These are phyloP conservation scores for Heterotis niloticus DNA, from an alignment of 2,113 vertebrate species.

Conservation along the genomic window DNA sequence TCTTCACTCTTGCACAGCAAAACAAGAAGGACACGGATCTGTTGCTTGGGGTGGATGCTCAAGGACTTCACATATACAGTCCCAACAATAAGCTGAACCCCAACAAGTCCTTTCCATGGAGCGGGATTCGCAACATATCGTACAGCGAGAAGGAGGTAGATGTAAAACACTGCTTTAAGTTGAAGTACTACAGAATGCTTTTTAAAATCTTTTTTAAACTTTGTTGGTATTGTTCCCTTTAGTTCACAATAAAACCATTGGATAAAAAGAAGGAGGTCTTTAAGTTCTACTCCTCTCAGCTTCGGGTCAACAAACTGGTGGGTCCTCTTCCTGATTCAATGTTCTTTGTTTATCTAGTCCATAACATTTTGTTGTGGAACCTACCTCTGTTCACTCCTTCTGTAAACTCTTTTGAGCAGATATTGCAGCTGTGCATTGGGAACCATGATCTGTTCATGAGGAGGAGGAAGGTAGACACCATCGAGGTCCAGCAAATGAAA, in stretches of 20 bases:
- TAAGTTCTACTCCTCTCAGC: constrained; percentile 87
- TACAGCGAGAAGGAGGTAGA: constrained; percentile 86
- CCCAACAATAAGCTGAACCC: constrained; percentile 81
- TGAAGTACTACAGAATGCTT: too few relatives aligned
- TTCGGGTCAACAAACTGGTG: constrained; percentile 86
- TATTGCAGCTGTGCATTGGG: constrained; percentile 83
- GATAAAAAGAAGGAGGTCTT: constrained; percentile 90
- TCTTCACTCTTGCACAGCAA: constrained; percentile 60
- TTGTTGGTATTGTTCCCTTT: constrained; percentile 12
- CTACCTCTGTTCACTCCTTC: neutral
- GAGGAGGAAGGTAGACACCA: constrained; percentile 84
- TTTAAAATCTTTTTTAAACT: too few relatives aligned
- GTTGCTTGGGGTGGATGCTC: constrained; percentile 81
- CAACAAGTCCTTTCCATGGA: constrained; percentile 86
- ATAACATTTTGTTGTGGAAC: neutral
- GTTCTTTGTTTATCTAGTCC: neutral
- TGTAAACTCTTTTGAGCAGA: constrained; percentile 51
- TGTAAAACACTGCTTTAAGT: neutral
- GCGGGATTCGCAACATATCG: constrained; percentile 81
- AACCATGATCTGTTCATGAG: constrained; percentile 88
- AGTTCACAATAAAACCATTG: constrained; percentile 87
- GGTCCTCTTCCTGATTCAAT: constrained; percentile 37
- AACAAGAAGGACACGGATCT: constrained; percentile 82
- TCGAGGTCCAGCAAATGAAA: constrained; percentile 91
- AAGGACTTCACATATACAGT: constrained; percentile 84